Percentiles rank a stretch among this genome's conserved stretches.
Evolutionary conservation across 2,113 vertebrate genomes (phyloP).

Genomic region (Grammomys surdaster): DNA sequence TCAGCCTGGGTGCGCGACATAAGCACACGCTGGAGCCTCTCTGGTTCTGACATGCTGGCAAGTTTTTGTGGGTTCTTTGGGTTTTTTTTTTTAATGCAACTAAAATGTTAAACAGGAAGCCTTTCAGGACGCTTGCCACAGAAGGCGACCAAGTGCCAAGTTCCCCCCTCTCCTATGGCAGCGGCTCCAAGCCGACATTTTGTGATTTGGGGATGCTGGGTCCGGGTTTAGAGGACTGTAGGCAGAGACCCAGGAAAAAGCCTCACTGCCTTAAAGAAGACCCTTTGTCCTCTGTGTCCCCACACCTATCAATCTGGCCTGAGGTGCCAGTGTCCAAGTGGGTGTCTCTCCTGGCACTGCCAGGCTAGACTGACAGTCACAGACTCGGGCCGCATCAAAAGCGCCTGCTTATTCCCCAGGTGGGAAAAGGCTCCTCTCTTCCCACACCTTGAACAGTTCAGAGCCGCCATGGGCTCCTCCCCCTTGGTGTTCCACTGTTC

Average conservation of each 20-base stretch:
- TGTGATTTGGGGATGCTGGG: constrained; percentile 67
- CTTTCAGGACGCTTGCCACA: constrained; percentile 71
- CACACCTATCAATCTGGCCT: background rate
- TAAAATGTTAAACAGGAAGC: constrained; percentile 63
- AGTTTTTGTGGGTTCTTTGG: background rate
- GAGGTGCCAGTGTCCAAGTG: background rate
- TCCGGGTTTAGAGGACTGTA: background rate
- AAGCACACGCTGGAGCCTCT: constrained; percentile 59
- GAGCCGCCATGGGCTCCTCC: background rate
- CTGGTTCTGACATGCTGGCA: constrained; percentile 66
- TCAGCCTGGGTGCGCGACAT: accelerated
- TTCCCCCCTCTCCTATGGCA: constrained; percentile 48
- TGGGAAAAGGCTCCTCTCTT: constrained; percentile 60
- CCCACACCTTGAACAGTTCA: constrained; percentile 58
- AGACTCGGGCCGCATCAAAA: background rate
- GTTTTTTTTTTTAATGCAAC: constrained; percentile 26
- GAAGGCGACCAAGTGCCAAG: constrained; percentile 65
- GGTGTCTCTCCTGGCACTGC: background rate
- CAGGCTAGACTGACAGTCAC: background rate
- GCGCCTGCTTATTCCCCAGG: constrained; percentile 36
- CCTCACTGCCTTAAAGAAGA: background rate
- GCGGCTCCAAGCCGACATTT: constrained; percentile 70
- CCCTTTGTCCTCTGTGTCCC: background rate
- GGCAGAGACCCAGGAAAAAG: constrained; percentile 55
- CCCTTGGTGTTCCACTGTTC: constrained; percentile 18